phyloP scores from a whole-genome alignment of 2,888 invertebrate species.

The Zonitis immaculata region DNA sequence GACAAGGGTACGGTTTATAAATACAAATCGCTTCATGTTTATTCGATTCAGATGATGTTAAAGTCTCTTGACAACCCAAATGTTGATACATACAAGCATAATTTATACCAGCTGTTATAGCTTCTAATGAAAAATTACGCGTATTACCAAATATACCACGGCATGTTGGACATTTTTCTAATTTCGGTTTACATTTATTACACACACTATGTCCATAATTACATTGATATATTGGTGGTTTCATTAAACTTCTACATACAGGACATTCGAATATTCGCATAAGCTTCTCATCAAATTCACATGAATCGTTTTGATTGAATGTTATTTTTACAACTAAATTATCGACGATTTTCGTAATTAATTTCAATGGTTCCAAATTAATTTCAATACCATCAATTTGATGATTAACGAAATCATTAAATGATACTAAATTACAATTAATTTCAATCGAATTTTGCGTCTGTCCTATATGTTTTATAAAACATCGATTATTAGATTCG shows the following conservation, averaged over 20 bases:
- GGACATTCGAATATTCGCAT: slow-evolving; percentile 41
- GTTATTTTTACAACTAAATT: slow-evolving; percentile 31
- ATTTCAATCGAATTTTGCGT: slow-evolving; percentile 36
- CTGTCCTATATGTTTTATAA: slow-evolving; percentile 36
- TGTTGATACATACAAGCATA: slow-evolving; percentile 39
- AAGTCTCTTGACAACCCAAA: slow-evolving; percentile 33
- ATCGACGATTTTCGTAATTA: slow-evolving; percentile 30
- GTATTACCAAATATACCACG: slow-evolving; percentile 37
- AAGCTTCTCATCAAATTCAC: slow-evolving; percentile 36
- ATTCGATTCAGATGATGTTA: slow-evolving; percentile 26
- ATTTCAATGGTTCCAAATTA: slow-evolving; percentile 34
- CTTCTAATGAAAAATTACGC: slow-evolving; percentile 40
- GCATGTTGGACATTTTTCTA: slow-evolving; percentile 41
- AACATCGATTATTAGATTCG: slow-evolving; percentile 30
- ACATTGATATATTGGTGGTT: slow-evolving; percentile 42
- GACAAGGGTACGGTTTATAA: slow-evolving; percentile 36
- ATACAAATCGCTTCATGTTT: slow-evolving; percentile 35
- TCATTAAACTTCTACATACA: slow-evolving; percentile 40
- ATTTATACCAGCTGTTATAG: slow-evolving; percentile 32
- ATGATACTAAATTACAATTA: slow-evolving; percentile 30
- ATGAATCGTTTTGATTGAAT: slow-evolving; percentile 24
- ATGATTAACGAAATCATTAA: slow-evolving; percentile 24
- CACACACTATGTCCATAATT: slow-evolving; percentile 41
- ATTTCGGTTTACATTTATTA: slow-evolving; percentile 35
- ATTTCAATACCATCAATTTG: slow-evolving; percentile 26